Evolutionary conservation across 2,888 invertebrate species (phyloP).

Genomic region (Tromatobia lineatoria): DNA sequence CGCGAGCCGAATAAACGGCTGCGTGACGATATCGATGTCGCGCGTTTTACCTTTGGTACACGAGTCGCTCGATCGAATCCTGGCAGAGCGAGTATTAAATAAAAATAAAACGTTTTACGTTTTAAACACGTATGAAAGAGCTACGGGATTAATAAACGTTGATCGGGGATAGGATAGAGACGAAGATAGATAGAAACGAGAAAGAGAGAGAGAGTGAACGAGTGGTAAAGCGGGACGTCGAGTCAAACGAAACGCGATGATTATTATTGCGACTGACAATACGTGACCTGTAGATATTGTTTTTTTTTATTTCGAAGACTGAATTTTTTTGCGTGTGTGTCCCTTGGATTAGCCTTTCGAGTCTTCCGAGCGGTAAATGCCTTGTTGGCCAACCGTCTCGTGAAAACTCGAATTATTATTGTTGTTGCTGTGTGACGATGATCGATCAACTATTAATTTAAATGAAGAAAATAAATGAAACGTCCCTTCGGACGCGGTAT

Average conservation of each 20-base stretch:
- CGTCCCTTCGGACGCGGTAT: constrained; percentile 40
- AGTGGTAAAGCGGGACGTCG: constrained; percentile 56
- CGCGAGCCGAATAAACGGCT: not conserved
- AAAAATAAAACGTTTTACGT: constrained; percentile 19
- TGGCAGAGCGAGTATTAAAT: constrained; percentile 63
- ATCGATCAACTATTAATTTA: constrained; percentile 40
- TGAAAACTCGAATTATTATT: constrained; percentile 50
- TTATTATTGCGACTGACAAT: constrained; percentile 78
- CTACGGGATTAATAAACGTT: constrained; percentile 35
- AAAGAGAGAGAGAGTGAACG: not conserved
- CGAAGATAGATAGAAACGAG: constrained; percentile 12
- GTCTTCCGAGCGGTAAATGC: constrained; percentile 39
- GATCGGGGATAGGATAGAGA: constrained; percentile 27
- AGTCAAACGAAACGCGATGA: constrained; percentile 63
- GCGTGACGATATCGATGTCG: constrained; percentile 61
- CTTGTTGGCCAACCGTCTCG: constrained; percentile 55
- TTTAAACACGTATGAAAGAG: constrained; percentile 26
- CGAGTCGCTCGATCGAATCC: constrained; percentile 58
- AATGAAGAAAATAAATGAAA: constrained; percentile 10
- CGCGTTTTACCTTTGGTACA: constrained; percentile 17
- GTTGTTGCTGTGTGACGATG: constrained; percentile 60
- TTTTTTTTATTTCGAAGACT: constrained; percentile 81
- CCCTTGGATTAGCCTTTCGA: constrained; percentile 60
- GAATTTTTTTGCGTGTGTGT: constrained; percentile 76
- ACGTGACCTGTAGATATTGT: constrained; percentile 73